Evolutionary conservation across 2,113 vertebrate species (phyloP), one percentile per base, ranked within the genome.

Genomic region (Delphinapterus leucas): DNA sequence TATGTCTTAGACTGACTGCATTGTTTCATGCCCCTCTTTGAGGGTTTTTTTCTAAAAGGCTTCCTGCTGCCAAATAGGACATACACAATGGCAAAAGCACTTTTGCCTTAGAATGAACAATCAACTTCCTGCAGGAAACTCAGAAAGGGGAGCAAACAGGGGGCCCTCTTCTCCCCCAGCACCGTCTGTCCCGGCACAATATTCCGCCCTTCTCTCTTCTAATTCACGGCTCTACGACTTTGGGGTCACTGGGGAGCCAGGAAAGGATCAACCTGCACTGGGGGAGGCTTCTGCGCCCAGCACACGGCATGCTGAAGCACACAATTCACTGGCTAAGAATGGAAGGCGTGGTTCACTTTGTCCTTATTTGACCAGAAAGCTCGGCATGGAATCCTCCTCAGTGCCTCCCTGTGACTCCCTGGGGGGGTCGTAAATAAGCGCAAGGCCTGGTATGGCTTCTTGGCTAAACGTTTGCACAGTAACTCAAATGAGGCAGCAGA

Each of bases 321-420:
- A 0, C 2, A 47, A 17, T 71, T 81, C 26, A 1, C 93, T 90
- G 44, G 95, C 95, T 96, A 97, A 88, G 96, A 97, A 96, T 28
- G 79, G 89, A 97, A 97, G 98, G 97, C 26, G 87, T 90, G 96
- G 97, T 63, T 96, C 44, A 1, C 87, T 96, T 85, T 97, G 97
- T 97, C 98, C 98, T 98, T 96, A 97, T 96, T 93, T 98, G 97
- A 98, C 97, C 96, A 97, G 96, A 96, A 97, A 83, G 71, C 93
- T 53, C 77, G 0, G 38, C 47, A 13, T 23, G 92, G 96, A 97
- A 97, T 47, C 68, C 47, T 79, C 93, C 90, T 53, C 28, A 0
- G 67, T 71, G 93, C 89, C 82, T 38, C 20, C n/a, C 89, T 93
- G 36, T 68, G 70, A 86, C 76, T 79, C 86, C 79, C 58, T 13